Percentiles rank a stretch among this genome's conserved stretches.
These are phyloP conservation scores for Parauchenoglanis ngamensis DNA, from an alignment of 2,797 vertebrate species.

Conservation along the genomic window DNA sequence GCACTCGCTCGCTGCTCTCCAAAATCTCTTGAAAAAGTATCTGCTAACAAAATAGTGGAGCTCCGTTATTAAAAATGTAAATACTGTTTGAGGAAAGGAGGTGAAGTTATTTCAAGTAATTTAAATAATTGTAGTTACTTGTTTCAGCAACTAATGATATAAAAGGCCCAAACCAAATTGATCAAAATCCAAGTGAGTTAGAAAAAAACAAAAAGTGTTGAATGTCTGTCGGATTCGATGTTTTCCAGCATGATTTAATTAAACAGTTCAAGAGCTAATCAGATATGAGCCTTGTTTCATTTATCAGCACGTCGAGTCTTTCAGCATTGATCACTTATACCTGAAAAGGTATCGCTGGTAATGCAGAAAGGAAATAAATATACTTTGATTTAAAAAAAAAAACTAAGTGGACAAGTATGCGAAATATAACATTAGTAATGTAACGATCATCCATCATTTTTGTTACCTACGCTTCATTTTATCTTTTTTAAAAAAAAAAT, in stretches of 20 bases:
- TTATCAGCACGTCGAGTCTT: not conserved
- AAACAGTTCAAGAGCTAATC: not conserved
- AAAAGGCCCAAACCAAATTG: not conserved
- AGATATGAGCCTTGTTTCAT: not conserved
- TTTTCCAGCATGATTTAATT: not conserved
- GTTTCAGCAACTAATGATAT: not conserved
- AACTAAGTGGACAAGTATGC: not conserved
- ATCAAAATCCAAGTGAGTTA: not conserved
- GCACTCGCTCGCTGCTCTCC: accelerated
- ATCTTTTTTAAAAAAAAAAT: too few species aligned
- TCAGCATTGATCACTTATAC: not conserved
- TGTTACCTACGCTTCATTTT: not conserved
- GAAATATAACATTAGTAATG: not conserved
- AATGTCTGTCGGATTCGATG: not conserved
- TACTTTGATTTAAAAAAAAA: not conserved
- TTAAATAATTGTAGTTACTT: not conserved
- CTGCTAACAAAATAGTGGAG: not conserved
- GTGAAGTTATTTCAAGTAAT: not conserved
- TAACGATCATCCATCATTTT: not conserved
- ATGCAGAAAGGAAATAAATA: not conserved
- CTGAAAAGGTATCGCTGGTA: not conserved
- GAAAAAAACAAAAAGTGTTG: not conserved
- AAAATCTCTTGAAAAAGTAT: not conserved
- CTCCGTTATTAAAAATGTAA: not conserved
- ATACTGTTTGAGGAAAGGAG: too few species aligned